Evolutionary conservation across 1,140 invertebrate genomes (phyloP).

Genomic region (Ooceraea biroi): DNA sequence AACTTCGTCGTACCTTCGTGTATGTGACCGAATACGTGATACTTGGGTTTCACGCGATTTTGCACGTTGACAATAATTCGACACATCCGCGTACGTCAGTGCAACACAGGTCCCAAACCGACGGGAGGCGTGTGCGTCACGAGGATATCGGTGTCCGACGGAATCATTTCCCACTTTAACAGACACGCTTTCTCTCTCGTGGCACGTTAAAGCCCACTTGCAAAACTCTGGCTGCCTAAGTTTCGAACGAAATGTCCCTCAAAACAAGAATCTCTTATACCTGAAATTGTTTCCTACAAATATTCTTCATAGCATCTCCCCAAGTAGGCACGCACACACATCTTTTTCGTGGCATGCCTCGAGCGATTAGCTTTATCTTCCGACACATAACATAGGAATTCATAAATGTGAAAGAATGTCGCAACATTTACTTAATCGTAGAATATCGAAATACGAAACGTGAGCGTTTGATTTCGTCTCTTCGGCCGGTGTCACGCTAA

Average conservation of each 20-base stretch:
- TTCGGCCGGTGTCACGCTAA: conserved; percentile 33
- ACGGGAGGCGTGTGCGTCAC: conserved; percentile 92
- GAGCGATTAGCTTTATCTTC: neutral
- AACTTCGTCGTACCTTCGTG: conserved; percentile 90
- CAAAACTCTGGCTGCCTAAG: conserved; percentile 93
- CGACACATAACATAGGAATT: too few relatives aligned
- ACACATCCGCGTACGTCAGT: conserved; percentile 93
- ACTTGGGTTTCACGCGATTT: conserved; percentile 92
- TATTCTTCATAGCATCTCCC: conserved; percentile 3
- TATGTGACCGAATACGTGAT: conserved; percentile 95
- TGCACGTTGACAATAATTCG: conserved; percentile 93
- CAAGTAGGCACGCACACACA: neutral
- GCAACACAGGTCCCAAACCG: conserved; percentile 93
- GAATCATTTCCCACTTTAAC: conserved; percentile 93
- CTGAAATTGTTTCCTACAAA: conserved; percentile 62
- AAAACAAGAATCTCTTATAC: conserved; percentile 47
- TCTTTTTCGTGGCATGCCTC: neutral
- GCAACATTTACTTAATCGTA: too few relatives aligned
- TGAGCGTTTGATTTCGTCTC: neutral
- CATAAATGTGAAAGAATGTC: too few relatives aligned
- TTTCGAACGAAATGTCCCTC: conserved; percentile 45
- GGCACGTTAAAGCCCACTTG: conserved; percentile 94
- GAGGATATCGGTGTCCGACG: conserved; percentile 92
- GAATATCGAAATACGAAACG: too few relatives aligned
- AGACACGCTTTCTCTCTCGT: conserved; percentile 90